Conservation (phyloP, 2,797 vertebrate species). For the Lophura swinhoii region DNA sequence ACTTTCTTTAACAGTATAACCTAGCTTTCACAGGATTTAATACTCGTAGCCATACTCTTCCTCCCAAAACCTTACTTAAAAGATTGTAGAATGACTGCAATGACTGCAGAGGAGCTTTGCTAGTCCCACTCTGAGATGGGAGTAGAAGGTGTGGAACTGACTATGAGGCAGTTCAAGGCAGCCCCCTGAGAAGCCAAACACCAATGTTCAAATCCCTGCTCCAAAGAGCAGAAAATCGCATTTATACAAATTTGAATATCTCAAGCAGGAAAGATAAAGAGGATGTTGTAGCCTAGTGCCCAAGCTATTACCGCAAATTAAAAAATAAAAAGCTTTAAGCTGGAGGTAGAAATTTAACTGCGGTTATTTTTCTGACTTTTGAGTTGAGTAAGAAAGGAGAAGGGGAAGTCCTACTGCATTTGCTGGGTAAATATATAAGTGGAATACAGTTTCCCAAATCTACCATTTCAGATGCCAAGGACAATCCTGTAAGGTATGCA, state of each 20-base stretch:
- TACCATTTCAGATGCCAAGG: neutral
- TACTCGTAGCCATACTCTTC: neutral
- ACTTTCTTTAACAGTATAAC: neutral
- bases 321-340: neutral
- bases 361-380: neutral
- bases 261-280: neutral
- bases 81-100: neutral
- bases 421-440: neutral
- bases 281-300: neutral
- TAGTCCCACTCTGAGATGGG: neutral
- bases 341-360: neutral
- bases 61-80: neutral
- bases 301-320: neutral
- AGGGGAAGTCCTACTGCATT: neutral
- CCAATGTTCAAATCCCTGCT: neutral
- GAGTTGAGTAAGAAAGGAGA: neutral
- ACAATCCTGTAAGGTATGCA: neutral
- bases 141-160: accelerated
- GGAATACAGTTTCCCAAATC: neutral
- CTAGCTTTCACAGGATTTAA: neutral
- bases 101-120: neutral
- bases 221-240: neutral
- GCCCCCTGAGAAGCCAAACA: neutral
- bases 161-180: neutral
- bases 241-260: neutral